A percentile compares a stretch with the other conserved stretches of the same genome.
phyloP scores from a whole-genome alignment of 2,113 vertebrate genomes.

The Entosphenus tridentatus region DNA sequence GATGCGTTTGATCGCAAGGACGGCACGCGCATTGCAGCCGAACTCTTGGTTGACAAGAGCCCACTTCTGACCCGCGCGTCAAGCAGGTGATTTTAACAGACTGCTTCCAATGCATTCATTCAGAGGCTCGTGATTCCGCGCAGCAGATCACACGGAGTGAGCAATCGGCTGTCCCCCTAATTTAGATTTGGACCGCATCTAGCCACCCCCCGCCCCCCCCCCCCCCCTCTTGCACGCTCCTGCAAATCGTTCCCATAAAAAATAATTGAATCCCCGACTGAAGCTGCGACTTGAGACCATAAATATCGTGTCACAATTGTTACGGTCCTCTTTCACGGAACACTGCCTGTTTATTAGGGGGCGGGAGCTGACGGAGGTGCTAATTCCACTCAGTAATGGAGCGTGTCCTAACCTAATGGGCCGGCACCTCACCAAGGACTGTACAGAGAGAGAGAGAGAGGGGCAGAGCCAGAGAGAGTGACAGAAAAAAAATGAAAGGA shows the following conservation, averaged over 20 bases:
- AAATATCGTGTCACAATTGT: conserved; percentile 5
- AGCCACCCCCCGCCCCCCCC: neutral
- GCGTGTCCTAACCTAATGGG: conserved; percentile 4
- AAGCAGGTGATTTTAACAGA: no score
- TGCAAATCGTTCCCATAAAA: neutral
- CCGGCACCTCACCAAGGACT: neutral
- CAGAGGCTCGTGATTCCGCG: no score
- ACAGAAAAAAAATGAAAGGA: no score
- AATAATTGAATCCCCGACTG: conserved; percentile 6
- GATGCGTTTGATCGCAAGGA: no score
- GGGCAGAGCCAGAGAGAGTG: no score
- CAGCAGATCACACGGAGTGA: no score
- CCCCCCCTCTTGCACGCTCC: neutral
- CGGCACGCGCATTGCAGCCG: no score
- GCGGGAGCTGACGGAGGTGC: conserved; percentile 3
- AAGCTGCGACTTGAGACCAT: conserved; percentile 3
- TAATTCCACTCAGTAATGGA: conserved; percentile 1
- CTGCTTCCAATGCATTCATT: no score
- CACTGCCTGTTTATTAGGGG: conserved; percentile 5
- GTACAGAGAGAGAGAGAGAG: no score
- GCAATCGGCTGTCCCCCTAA: no score
- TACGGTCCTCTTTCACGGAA: conserved; percentile 5
- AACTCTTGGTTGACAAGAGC: no score
- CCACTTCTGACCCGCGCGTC: no score
- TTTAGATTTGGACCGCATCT: neutral